A percentile compares a stretch with the other conserved stretches of the same genome.
These are phyloP conservation scores for Scaptomyza graminum DNA, from an alignment of 1,140 invertebrate species.

Conservation along the genomic window DNA sequence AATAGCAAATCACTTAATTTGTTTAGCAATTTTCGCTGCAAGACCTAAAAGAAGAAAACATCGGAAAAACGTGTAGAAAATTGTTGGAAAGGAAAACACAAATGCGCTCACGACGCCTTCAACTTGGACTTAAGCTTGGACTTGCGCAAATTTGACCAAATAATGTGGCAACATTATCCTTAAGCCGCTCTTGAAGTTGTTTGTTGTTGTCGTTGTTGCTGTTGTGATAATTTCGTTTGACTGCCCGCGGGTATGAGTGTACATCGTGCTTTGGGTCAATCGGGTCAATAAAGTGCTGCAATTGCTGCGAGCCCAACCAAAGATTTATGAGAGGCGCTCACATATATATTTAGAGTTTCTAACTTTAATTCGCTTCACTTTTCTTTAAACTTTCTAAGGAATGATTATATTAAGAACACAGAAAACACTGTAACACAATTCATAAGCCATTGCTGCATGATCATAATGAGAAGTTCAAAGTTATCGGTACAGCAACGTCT, in stretches of 20 bases:
- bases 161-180: constrained; percentile 75
- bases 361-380: too few relatives aligned
- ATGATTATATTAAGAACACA: too few relatives aligned
- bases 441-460: too few relatives aligned
- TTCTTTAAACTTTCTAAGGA: too few relatives aligned
- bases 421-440: too few relatives aligned
- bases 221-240: constrained; percentile 58
- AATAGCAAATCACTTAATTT: constrained; percentile 84
- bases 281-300: constrained; percentile 63
- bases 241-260: constrained; percentile 34
- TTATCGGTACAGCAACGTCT: background rate
- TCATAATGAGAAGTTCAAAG: background rate
- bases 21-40: constrained; percentile 74
- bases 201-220: constrained; percentile 31
- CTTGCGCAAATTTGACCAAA: constrained; percentile 66
- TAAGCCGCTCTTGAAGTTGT: constrained; percentile 20
- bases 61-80: constrained; percentile 60
- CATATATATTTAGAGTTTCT: background rate
- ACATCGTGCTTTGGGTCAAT: constrained; percentile 60
- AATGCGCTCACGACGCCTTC: constrained; percentile 63
- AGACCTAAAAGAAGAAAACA: constrained; percentile 47
- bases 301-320: constrained; percentile 30
- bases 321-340: constrained; percentile 41
- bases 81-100: constrained; percentile 28
- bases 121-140: constrained; percentile 40